Evolutionary conservation across 2,797 vertebrate genomes (phyloP).

Genomic region (Catamblyrhynchus diadema): DNA sequence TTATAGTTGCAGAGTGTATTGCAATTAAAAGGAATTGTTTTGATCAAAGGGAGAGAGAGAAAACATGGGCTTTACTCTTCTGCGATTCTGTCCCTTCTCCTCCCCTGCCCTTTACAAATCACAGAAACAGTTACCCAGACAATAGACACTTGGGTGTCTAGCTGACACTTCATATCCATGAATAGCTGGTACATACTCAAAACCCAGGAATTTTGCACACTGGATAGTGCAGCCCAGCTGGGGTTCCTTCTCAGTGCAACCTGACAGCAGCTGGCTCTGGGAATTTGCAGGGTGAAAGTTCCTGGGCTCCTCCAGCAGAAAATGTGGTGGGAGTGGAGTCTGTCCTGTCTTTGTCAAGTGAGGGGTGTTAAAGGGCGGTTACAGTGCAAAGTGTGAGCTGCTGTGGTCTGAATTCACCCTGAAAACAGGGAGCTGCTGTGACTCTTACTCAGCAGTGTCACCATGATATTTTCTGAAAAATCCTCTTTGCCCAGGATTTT

Average conservation of each 20-base stretch:
- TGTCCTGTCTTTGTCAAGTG: background rate
- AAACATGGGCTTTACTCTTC: background rate
- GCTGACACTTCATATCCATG: background rate
- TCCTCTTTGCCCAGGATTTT: too few species aligned
- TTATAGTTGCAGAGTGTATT: background rate
- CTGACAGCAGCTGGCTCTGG: background rate
- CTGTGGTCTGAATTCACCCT: background rate
- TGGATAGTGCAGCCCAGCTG: background rate
- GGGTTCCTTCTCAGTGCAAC: background rate
- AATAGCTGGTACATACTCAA: background rate
- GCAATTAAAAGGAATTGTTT: background rate
- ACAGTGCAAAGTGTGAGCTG: fast-evolving
- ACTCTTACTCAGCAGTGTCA: background rate
- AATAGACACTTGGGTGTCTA: background rate
- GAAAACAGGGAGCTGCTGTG: background rate
- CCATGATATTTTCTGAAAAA: too few species aligned
- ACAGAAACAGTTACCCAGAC: background rate
- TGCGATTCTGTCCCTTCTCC: background rate
- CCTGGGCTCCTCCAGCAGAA: background rate
- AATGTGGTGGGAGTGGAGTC: background rate
- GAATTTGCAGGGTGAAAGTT: background rate
- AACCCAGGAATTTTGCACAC: background rate
- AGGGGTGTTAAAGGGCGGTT: background rate
- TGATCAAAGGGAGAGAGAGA: background rate
- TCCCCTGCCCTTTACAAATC: background rate